Base-by-base conservation (phyloP, 2,888 invertebrate species). In the Phengaris arion region DNA sequence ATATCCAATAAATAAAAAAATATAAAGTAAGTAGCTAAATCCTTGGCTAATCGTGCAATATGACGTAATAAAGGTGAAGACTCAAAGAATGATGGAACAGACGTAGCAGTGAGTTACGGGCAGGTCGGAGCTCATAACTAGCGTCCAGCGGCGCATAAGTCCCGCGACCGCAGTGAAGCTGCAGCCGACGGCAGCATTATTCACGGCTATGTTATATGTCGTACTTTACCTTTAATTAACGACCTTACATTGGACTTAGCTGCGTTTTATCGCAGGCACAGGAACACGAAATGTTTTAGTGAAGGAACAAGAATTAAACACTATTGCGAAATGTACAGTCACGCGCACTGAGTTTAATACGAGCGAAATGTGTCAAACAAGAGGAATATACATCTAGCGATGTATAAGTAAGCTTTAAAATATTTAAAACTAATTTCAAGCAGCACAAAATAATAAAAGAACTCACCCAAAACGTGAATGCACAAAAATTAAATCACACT, bases 41-140 rank as follows among this genome's bases (percentile, higher is more conserved):
- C 10, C 10, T 52, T 52, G 2, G 52, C 52, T 10, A 52, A 52
- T 52, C 52, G 2, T 52, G 52, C 52, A 12, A 52, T 52, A 52
- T 52, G 52, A 52, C 12, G 52, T 52, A 45, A 80, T 85, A 85
- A 85, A 83, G 82, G 85, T 85, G 84, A 83, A 79, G 82, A 83
- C 83, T 81, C 78, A 78, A 81, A 81, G 83, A 84, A 85, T 89
- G 87, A 87, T 87, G 85, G 84, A 88, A 87, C 87, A 87, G 87
- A 87, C 87, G 86, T 86, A 85, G 80, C 83, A 81, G 85, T 90
- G 87, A 92, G 86, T 90, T 89, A 90, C 87, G 84, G 82, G 80
- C 83, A 85, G 84, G 80, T 80, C 82, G 80, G 80, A 82, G 86
- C 86, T 89, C 90, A 92, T 91, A 92, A 91, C 90, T 92, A 91